Percentiles rank a stretch among this genome's conserved stretches.
phyloP scores from a whole-genome alignment of 2,113 vertebrate species.

The Hemiscyllium ocellatum region DNA sequence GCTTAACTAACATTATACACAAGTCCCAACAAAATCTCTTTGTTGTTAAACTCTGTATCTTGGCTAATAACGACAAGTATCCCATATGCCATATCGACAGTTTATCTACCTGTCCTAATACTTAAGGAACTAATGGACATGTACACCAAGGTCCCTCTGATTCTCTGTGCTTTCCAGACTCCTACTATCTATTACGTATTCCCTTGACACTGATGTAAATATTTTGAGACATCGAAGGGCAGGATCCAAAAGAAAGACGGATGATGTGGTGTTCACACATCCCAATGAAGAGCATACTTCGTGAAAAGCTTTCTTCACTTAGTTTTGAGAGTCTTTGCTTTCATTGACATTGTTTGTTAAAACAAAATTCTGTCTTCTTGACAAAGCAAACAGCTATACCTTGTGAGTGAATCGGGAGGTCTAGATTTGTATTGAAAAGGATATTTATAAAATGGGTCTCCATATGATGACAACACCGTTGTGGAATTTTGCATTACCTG shows the following conservation, averaged over 20 bases:
- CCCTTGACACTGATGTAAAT: not conserved
- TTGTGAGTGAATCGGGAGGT: not conserved
- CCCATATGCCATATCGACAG: too few relatives aligned
- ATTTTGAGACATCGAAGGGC: not conserved
- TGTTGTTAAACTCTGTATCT: too few relatives aligned
- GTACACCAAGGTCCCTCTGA: too few relatives aligned
- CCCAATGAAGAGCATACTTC: not conserved
- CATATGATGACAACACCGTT: not conserved
- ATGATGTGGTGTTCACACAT: not conserved
- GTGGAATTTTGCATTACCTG: conserved; percentile 19
- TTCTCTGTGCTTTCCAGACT: too few relatives aligned
- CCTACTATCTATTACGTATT: too few relatives aligned
- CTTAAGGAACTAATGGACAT: too few relatives aligned
- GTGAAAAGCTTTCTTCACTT: not conserved
- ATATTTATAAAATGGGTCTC: not conserved
- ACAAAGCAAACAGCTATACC: not conserved
- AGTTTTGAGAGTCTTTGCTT: not conserved
- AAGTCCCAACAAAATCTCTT: too few relatives aligned
- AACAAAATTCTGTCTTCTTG: not conserved
- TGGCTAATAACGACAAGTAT: too few relatives aligned
- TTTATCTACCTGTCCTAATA: too few relatives aligned
- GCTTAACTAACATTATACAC: too few relatives aligned
- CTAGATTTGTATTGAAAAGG: not conserved
- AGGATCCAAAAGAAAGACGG: not conserved
- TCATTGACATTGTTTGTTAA: not conserved